Base-by-base conservation (phyloP, 2,113 vertebrate species). In the Seriola aureovittata region DNA sequence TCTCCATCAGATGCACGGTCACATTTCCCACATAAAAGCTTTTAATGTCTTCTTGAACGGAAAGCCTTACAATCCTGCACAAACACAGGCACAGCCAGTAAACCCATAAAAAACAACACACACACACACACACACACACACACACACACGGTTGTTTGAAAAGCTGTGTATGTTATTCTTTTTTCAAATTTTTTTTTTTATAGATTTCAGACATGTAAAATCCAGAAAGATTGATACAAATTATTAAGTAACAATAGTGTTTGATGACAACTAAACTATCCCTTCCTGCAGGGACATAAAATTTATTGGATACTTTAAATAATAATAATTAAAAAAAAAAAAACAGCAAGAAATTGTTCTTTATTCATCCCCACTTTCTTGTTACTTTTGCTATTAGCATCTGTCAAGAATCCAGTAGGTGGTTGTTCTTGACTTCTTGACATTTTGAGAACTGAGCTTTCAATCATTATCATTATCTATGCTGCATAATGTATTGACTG, bases 11-110 rank as follows among this genome's bases (percentile, higher is more conserved):
- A 82, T 78, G 64, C 52, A 25, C 34, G 0, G 10, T 82, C 60
- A 79, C 63, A 46, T 71, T 78, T 67, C 29, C 57, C 42, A 70
- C 66, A 52, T 74, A 74, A 84, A 85, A 78, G 81, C 72, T 81
- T 82, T 85, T 60, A 75, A 50, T 23, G 36, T 54, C 75, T 75
- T 44, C 46, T 25, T 14, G 65, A 73, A 75, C 57, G 60, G 78
- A 90, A 88, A 87, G 50, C 78, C 57, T 85, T 36, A 52, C 59
- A 85, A 67, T 77, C 80, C 84, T 77, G 38, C 0, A 38, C 71
- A 91, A 89, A 93, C 88, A 85, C 48, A 71, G 48, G 10, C 42
- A 57, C 71, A 67, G 78, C 71, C 67, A 44, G 46, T 46, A 69
- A 85, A 75, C 9, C 65, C 55, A 21, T 68, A 36, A 65, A 65